Evolutionary conservation across 1,140 invertebrate genomes (phyloP).

Genomic region (Schlechtendalia chinensis): DNA sequence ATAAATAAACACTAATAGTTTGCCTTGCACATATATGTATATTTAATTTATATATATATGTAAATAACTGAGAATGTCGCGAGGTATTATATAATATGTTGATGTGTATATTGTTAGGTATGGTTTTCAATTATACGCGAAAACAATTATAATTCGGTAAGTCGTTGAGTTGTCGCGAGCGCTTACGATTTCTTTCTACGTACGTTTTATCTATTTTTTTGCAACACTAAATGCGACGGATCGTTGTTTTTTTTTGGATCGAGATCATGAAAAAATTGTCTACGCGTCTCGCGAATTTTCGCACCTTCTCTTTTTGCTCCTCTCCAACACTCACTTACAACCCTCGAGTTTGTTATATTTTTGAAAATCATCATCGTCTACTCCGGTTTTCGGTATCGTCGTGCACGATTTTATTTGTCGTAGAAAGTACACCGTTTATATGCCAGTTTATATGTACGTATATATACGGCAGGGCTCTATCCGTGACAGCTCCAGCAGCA

Average conservation of each 20-base stretch:
- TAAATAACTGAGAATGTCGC: too few relatives aligned
- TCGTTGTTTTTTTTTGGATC: too few relatives aligned
- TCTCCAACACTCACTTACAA: not conserved
- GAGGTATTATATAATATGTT: too few relatives aligned
- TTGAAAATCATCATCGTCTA: not conserved
- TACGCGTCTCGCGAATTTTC: too few relatives aligned
- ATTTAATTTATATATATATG: too few relatives aligned
- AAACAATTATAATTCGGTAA: not conserved
- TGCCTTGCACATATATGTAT: too few relatives aligned
- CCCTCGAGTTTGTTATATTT: not conserved
- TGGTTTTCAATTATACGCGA: not conserved
- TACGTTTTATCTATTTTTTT: not conserved
- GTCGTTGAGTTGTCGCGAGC: too few relatives aligned
- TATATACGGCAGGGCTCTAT: not conserved
- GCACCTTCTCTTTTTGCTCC: too few relatives aligned
- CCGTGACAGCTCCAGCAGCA: conserved; percentile 1
- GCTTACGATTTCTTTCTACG: too few relatives aligned
- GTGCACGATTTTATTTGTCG: not conserved
- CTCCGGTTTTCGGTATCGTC: not conserved
- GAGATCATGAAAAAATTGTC: not conserved
- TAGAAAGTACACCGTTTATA: conserved; percentile 21
- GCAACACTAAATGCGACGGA: not conserved
- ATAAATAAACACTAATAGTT: not conserved
- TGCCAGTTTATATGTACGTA: conserved; percentile 1
- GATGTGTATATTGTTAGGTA: not conserved